Evolutionary conservation across 1,140 invertebrate species (phyloP), one percentile per base, ranked within the genome.

Genomic region (Sycophaga agraensis): DNA sequence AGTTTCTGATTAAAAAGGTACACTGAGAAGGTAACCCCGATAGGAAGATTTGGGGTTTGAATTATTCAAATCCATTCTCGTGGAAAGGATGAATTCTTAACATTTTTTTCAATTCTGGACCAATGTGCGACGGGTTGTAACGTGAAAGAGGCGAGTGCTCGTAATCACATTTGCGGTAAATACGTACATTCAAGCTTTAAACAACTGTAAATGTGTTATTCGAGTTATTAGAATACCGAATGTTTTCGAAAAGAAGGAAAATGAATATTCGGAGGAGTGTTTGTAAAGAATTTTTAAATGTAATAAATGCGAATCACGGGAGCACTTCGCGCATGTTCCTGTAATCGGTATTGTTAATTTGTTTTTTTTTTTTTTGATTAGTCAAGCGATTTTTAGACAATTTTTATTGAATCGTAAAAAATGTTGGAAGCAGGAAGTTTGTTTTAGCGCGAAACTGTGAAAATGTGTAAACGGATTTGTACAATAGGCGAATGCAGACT

Each of bases 401-500:
- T 64, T 64, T 64, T 59, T 64, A 59, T 55, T 50, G 17, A 55
- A 48, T n/a, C 28, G 4, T 31, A 31, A 55, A 43, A 21, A 35
- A 53, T n/a, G 19, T 55, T 50, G 34, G 17, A 56, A 58, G 21
- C n/a, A 50, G 16, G 19, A 54, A 67, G 50, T 64, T 71, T 54
- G 65, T 53, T 61, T 55, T 55, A 34, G 11, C 24, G 40, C 31
- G 46, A 50, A 50, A 54, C 26, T 45, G 35, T 39, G 42, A 61
- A 65, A 60, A 57, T 45, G 37, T 57, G 43, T 61, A 54, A 58
- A 59, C 45, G 67, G 55, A 67, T 73, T 75, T 75, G 73, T 75
- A 74, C 70, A 69, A 71, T 74, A 73, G 67, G 49, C 55, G 56
- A 68, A 73, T 71, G 50, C 45, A 71, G 68, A 70, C 63, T 70